phyloP scores from a whole-genome alignment of 2,797 vertebrate genomes.

The Alcedo atthis region DNA sequence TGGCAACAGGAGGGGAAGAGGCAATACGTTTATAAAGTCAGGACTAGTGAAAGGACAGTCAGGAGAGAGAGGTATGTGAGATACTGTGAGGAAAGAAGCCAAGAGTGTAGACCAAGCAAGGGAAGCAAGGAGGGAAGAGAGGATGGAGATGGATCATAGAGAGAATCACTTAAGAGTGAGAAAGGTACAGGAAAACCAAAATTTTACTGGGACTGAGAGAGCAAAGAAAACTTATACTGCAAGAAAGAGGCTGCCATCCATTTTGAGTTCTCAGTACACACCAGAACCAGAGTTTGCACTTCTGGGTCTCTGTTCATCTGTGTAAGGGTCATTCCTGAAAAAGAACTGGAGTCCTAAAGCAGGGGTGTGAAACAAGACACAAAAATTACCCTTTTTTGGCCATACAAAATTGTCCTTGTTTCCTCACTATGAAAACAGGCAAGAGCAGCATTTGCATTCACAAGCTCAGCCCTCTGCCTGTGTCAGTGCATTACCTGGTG shows the following conservation, averaged over 20 bases:
- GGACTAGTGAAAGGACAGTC: not conserved
- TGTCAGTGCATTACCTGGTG: not conserved
- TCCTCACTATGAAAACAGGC: not conserved
- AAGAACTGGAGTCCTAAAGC: not conserved
- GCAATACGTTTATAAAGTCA: not conserved
- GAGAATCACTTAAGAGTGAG: not conserved
- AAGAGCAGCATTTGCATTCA: accelerated
- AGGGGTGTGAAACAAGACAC: not conserved
- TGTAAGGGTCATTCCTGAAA: not conserved
- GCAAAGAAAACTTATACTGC: not conserved
- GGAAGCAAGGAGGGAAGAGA: not conserved
- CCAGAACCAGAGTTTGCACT: not conserved
- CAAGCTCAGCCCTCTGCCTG: not conserved
- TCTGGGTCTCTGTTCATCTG: not conserved
- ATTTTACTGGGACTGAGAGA: not conserved
- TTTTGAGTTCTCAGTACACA: not conserved
- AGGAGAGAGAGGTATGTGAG: not conserved
- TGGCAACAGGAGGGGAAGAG: not conserved
- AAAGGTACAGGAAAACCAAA: not conserved
- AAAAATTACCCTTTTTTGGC: not conserved
- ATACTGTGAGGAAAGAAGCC: not conserved
- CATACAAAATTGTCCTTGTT: not conserved
- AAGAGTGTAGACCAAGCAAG: not conserved
- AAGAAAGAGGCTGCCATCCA: not conserved
- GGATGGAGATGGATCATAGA: not conserved